Conservation (phyloP, 2,888 invertebrate species). For the Carabus problematicus region DNA sequence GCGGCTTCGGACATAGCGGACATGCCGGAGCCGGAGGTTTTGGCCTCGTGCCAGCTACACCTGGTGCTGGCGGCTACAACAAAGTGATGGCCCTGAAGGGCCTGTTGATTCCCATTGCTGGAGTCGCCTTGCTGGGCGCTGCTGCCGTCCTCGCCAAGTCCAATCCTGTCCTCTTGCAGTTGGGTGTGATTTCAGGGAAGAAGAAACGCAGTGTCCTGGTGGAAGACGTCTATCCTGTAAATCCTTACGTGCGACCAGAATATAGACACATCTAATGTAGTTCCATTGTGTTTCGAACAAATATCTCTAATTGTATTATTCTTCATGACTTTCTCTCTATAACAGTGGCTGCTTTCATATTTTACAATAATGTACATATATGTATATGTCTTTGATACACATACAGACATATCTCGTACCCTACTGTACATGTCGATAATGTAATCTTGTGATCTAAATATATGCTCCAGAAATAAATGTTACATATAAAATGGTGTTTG, state of each 20-base stretch:
- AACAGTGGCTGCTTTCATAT: too few relatives aligned
- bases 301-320: too few relatives aligned
- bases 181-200: slow-evolving; percentile 75
- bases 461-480: too few relatives aligned
- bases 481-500: too few relatives aligned
- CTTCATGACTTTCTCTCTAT: too few relatives aligned
- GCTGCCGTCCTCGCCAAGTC: slow-evolving; percentile 80
- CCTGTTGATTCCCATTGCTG: slow-evolving; percentile 75
- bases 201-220: slow-evolving; percentile 59
- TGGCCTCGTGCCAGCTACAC: neutral
- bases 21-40: slow-evolving; percentile 13
- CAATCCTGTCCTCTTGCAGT: slow-evolving; percentile 79
- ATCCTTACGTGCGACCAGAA: slow-evolving; percentile 40
- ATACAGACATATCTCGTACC: too few relatives aligned
- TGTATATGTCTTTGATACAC: too few relatives aligned
- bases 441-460: too few relatives aligned
- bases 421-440: too few relatives aligned
- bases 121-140: slow-evolving; percentile 77
- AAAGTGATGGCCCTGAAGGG: slow-evolving; percentile 69
- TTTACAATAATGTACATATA: too few relatives aligned
- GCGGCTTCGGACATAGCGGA: neutral
- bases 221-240: slow-evolving; percentile 38
- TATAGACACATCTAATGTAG: neutral
- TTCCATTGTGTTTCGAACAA: neutral
- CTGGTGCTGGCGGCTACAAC: slow-evolving; percentile 4